Conservation (phyloP, 2,797 vertebrate species). For the Megalops cyprinoides region DNA sequence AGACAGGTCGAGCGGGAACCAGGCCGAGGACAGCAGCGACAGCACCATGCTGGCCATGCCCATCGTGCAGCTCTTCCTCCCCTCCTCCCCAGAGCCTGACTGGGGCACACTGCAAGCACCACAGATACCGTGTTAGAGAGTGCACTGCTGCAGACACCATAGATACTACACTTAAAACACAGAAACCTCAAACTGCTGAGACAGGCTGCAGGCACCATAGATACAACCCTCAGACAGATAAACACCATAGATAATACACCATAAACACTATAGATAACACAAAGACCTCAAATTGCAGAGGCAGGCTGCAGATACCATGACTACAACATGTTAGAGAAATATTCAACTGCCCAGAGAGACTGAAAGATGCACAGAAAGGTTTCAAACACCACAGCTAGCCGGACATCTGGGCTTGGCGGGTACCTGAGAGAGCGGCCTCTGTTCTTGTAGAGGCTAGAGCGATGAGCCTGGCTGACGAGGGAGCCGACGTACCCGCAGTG, state of each 20-base stretch:
- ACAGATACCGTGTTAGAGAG: background rate
- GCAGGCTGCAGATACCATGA: background rate
- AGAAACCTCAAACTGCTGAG: too few species aligned
- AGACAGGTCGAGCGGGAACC: conserved; percentile 94
- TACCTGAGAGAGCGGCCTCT: conserved; percentile 63
- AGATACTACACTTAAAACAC: background rate
- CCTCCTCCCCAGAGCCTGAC: conserved; percentile 72
- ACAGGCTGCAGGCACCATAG: conserved; percentile 66
- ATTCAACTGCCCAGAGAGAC: too few species aligned
- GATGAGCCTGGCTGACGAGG: conserved; percentile 52
- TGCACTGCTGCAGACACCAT: too few species aligned
- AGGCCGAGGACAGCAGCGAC: conserved; percentile 92
- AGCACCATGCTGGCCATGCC: conserved; percentile 88
- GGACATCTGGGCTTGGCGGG: background rate
- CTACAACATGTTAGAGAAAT: background rate
- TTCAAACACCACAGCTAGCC: background rate
- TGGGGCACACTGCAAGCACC: conserved; percentile 78
- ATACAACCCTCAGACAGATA: background rate
- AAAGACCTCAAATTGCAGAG: background rate
- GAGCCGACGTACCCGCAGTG: conserved; percentile 88
- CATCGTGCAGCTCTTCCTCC: conserved; percentile 80
- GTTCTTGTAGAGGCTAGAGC: conserved; percentile 59
- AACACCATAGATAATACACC: background rate
- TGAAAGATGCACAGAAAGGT: background rate
- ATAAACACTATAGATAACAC: background rate